These are phyloP conservation scores for Deladenus siricidicola DNA, from an alignment of 2,888 invertebrate genomes.

Conservation along the genomic window DNA sequence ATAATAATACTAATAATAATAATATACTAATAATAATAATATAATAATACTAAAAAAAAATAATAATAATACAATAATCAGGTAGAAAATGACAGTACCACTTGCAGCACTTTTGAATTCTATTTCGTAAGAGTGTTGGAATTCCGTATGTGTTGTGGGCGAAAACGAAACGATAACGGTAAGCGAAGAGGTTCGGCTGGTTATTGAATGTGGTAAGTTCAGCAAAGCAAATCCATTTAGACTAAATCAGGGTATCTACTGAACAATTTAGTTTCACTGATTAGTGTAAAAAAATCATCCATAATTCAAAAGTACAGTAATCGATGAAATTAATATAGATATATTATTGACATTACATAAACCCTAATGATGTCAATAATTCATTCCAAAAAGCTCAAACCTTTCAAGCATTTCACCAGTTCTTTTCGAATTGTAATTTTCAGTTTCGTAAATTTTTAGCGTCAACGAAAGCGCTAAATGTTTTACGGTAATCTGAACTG, in stretches of 20 bases:
- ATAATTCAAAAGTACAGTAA: too few relatives aligned
- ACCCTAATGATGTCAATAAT: not conserved
- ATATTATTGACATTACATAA: too few relatives aligned
- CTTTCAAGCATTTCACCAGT: not conserved
- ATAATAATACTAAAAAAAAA: not conserved
- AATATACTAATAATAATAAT: not conserved
- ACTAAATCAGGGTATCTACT: not conserved
- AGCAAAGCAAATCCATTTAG: not conserved
- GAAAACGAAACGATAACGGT: not conserved
- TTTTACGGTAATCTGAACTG: conserved; percentile 18
- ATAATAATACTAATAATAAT: too few relatives aligned
- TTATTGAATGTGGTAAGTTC: not conserved
- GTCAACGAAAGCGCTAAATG: conserved; percentile 6
- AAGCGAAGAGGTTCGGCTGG: conserved; percentile 3
- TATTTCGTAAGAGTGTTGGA: not conserved
- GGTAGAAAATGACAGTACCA: too few relatives aligned
- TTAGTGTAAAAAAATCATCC: too few relatives aligned
- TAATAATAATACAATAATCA: too few relatives aligned
- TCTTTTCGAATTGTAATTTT: conserved; percentile 11
- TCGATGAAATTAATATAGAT: too few relatives aligned
- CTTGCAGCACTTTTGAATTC: conserved; percentile 1
- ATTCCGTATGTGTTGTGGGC: not conserved
- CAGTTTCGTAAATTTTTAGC: conserved; percentile 19
- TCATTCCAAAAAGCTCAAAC: too few relatives aligned
- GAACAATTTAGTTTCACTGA: not conserved